Percentiles rank a stretch among this genome's conserved stretches.
Evolutionary conservation across 2,888 invertebrate species (phyloP).

Genomic region (Drosophila algonquin): DNA sequence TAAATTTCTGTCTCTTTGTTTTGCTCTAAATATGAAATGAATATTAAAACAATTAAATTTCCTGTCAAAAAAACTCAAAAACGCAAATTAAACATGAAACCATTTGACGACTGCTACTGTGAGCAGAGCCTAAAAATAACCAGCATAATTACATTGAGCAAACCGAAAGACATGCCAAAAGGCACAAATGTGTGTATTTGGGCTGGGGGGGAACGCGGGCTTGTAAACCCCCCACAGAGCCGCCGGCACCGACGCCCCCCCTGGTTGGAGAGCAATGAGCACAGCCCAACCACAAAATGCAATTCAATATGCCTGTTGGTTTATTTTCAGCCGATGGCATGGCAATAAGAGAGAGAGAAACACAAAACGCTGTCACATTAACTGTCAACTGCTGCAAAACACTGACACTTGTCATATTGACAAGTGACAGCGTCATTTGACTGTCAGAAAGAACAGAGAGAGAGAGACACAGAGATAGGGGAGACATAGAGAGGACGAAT

Average conservation of each 20-base stretch:
- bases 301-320: conserved; percentile 78
- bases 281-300: conserved; percentile 53
- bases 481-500: conserved; percentile 9
- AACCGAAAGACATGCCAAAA: background rate
- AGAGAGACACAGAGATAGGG: background rate
- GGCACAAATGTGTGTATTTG: background rate
- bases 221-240: background rate
- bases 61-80: background rate
- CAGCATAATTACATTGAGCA: background rate
- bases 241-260: background rate
- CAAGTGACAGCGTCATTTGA: conserved; percentile 82
- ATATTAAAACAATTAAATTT: conserved; percentile 1
- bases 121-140: background rate
- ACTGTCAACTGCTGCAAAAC: conserved; percentile 81
- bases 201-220: background rate
- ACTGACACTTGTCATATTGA: conserved; percentile 83
- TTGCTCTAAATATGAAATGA: background rate
- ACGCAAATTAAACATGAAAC: background rate
- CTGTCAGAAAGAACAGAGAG: conserved; percentile 71
- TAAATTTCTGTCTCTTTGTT: background rate
- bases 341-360: conserved; percentile 46
- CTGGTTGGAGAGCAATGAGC: conserved; percentile 13
- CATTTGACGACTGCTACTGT: background rate
- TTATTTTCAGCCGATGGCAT: conserved; percentile 67
- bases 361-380: conserved; percentile 77